Base-by-base conservation (phyloP, 2,797 vertebrate genomes). In the Mastacembelus armatus region DNA sequence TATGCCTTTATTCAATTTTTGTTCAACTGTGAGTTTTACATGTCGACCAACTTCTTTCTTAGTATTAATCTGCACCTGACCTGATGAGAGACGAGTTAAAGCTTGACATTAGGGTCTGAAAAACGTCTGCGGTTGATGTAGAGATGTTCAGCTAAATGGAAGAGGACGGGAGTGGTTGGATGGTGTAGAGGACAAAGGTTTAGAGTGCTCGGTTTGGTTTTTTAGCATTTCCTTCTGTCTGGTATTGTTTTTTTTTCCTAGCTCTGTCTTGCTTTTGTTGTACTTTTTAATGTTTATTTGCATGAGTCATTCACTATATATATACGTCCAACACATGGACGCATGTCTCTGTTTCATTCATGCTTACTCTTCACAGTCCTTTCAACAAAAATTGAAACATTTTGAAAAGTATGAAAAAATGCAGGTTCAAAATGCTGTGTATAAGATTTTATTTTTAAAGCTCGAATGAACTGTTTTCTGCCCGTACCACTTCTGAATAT, bases 161-260 rank as follows among this genome's bases (percentile, higher is more conserved):
- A 42, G 22, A 49, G 32, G 57, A 71, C 39, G 18, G 10, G 18
- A 40, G 51, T 2, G 36, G 56, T 45, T 29, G 36, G 32, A 39
- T 42, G 22, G 30, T 54, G n/a, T 1, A 56, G 29, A 58, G 45
- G 51, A 21, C 57, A 62, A 68, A 62, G 61, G 63, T 63, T 66
- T 56, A 54, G 16, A 59, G 24, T 12, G 7, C 40, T 61, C 1
- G 38, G 3, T 63, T 14, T 27, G 10, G 9, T 29, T 58, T 40
- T 4, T 68, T 44, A 18, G 64, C 2, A 12, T 21, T 29, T n/a
- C 45, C 30, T 16, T 73, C 21, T 54, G 32, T 44, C 43, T 49
- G 48, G 8, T 38, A 1, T 29, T 35, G n/a, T 48, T 66, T 47
- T 15, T 60, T 49, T 16, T 7, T 3, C 29, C 18, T 16, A 36